Conservation (phyloP, 1,140 invertebrate genomes). For the Drosophila eugracilis region DNA sequence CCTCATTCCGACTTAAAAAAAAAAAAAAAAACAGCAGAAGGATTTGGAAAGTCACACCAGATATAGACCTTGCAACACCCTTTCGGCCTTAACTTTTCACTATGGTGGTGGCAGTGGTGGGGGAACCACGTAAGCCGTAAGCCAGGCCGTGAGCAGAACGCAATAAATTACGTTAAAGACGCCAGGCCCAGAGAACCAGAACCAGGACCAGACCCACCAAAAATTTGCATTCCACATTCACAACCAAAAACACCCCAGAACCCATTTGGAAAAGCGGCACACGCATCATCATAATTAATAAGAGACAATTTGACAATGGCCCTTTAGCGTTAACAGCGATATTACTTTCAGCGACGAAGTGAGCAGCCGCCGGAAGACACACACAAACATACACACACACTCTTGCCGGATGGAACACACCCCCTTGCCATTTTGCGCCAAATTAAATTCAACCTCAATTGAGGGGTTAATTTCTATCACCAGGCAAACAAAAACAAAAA, state of each 20-base stretch:
- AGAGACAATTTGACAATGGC: slow-evolving; percentile 83
- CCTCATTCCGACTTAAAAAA: too few relatives aligned
- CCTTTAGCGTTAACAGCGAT: slow-evolving; percentile 82
- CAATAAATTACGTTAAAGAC: slow-evolving; percentile 81
- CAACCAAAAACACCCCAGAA: slow-evolving; percentile 19
- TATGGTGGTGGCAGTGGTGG: too few relatives aligned
- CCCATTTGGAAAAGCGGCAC: slow-evolving; percentile 36
- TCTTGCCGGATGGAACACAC: slow-evolving; percentile 35
- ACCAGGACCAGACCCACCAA: slow-evolving; percentile 53
- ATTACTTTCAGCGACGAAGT: slow-evolving; percentile 73
- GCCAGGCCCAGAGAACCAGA: slow-evolving; percentile 58
- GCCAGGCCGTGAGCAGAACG: slow-evolving; percentile 35
- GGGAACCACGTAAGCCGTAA: slow-evolving; percentile 43
- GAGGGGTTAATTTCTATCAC: slow-evolving; percentile 84
- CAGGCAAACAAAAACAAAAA: slow-evolving; percentile 78
- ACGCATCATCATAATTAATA: slow-evolving; percentile 84
- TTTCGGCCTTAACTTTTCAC: slow-evolving; percentile 71
- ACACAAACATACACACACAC: slow-evolving; percentile 20
- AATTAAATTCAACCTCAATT: slow-evolving; percentile 85
- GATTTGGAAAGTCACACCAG: slow-evolving; percentile 50
- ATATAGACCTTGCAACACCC: slow-evolving; percentile 17
- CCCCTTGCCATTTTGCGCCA: slow-evolving; percentile 84
- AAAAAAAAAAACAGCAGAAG: slow-evolving; percentile 34
- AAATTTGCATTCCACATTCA: slow-evolving; percentile 70
- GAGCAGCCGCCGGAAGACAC: slow-evolving; percentile 50